Evolutionary conservation across 1,140 invertebrate species (phyloP).

Genomic region (Cryptotermes secundus): DNA sequence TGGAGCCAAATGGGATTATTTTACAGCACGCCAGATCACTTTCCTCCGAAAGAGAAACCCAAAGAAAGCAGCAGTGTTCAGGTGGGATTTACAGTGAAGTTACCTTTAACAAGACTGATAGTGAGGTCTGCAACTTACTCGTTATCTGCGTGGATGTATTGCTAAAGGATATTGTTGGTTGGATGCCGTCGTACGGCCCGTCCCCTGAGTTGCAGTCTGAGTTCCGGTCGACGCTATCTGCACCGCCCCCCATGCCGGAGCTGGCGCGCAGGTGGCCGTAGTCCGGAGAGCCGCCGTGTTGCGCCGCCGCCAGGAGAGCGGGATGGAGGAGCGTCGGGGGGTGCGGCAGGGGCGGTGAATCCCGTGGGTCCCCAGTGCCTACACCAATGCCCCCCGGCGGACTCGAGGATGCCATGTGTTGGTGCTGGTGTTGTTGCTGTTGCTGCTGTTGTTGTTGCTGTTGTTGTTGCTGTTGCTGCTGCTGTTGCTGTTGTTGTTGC

Average conservation of each 20-base stretch:
- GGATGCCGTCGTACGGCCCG: slow-evolving; percentile 83
- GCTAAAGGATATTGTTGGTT: slow-evolving; percentile 94
- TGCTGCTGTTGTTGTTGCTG: slow-evolving; percentile 36
- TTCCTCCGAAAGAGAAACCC: too few species aligned
- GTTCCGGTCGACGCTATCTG: slow-evolving; percentile 67
- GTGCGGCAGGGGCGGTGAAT: slow-evolving; percentile 42
- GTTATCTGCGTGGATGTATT: slow-evolving; percentile 41
- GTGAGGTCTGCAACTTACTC: background rate
- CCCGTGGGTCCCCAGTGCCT: slow-evolving; percentile 37
- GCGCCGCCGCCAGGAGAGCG: slow-evolving; percentile 48
- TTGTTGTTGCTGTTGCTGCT: slow-evolving; percentile 41
- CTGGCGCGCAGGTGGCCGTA: slow-evolving; percentile 59
- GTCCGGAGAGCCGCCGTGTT: slow-evolving; percentile 43
- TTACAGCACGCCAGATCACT: too few species aligned
- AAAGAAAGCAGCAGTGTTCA: too few species aligned
- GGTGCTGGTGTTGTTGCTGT: slow-evolving; percentile 42
- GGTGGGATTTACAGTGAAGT: too few species aligned
- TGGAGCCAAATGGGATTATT: too few species aligned
- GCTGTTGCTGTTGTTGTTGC: slow-evolving; percentile 49
- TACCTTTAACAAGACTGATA: too few species aligned
- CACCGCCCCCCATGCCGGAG: slow-evolving; percentile 34
- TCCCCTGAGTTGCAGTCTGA: slow-evolving; percentile 87
- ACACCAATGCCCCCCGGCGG: slow-evolving; percentile 40
- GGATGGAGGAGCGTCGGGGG: slow-evolving; percentile 52
- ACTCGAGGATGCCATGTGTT: slow-evolving; percentile 39